Evolutionary conservation across 2,113 vertebrate species (phyloP), one percentile per base, ranked within the genome.

Genomic region (Gallinago undulata): DNA sequence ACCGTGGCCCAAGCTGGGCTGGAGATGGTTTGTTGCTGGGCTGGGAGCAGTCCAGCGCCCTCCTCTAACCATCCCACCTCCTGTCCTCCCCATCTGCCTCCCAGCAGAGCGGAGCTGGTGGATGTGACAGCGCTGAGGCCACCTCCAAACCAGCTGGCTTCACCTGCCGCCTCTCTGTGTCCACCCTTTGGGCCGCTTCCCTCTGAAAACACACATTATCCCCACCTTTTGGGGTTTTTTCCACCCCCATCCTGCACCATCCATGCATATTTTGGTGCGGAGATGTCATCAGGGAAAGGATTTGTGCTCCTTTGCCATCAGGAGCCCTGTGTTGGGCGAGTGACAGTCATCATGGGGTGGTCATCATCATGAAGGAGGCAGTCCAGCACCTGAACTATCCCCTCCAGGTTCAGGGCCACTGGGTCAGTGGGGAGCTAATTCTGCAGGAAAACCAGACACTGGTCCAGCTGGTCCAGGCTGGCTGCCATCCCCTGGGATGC

Each of bases 181-280:
- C n/a, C 7, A 2, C 68, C 53, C 51, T 76, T 69, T 55, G 19
- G 9, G 30, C 57, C 15, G 10, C 25, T 67, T 75, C 27, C 48
- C 39, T 47, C 72, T 94, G 70, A n/a, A 68, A 90, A 33, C 10
- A 9, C 13, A 1, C 9, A 2, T 48, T 48, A 53, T 17, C 14
- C 45, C 8, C 7, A 69, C 50, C 19, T 35, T 2, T 62, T 57
- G 55, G 55, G 55, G 14, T 9, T 57, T 45, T 75, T 30, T 5
- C 3, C 35, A 53, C 35, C 27, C 13, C 72, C 28, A 7, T 67
- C 56, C 64, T 55, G 22, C 7, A 0, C 51, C 70, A 28, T 9
- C 5, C 1, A 3, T 25, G 47, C 0, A 0, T 74, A 1, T 55
- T 87, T 84, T 70, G 62, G 22, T 0, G 0, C n/a, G 28, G 64